Base-by-base conservation (phyloP, 2,888 invertebrate species). In the Apamea sordens region DNA sequence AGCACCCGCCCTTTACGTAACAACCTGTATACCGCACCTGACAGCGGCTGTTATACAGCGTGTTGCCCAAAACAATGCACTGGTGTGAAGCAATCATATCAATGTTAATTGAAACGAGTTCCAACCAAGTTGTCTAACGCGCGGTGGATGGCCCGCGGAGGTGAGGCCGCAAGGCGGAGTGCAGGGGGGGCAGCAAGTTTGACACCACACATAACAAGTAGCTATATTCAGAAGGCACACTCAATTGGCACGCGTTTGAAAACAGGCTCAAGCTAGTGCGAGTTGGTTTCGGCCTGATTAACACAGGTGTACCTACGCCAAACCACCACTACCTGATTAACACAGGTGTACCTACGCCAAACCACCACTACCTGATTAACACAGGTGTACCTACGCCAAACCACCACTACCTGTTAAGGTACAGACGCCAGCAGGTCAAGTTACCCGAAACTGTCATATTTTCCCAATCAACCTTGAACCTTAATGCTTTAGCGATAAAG, bases 31-130 rank as follows among this genome's bases (percentile, higher is more conserved):
- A 21, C 64, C 15, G 41, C 36, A 76, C 81, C 28, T 73, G 70
- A 44, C 65, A 41, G 24, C 63, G 32, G 28, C 44, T 70, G 15
- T 24, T 59, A 71, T 61, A 64, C 67, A 68, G 71, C 59, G 44
- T 67, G 73, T 61, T 56, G 47, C 53, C 53, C 36, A 80, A 72
- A 71, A 81, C 82, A 80, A 85, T 74, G 73, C 75, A 56, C 41
- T 56, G 64, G 44, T 82, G 79, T 77, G 71, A 63, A 80, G 72
- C 53, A 77, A 86, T 86, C 64, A 80, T 82, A 76, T 76, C 77
- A 53, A 82, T 87, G 74, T 81, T 87, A 87, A 87, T 84, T 84
- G 76, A 81, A 87, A 84, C 81, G 41, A 80, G 87, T 78, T 79
- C 71, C 71, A 68, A 84, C 83, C 84, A 83, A 67, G 83, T 74